A percentile compares a stretch with the other conserved stretches of the same genome.
phyloP scores from a whole-genome alignment of 2,797 vertebrate genomes.

The Furcifer pardalis region DNA sequence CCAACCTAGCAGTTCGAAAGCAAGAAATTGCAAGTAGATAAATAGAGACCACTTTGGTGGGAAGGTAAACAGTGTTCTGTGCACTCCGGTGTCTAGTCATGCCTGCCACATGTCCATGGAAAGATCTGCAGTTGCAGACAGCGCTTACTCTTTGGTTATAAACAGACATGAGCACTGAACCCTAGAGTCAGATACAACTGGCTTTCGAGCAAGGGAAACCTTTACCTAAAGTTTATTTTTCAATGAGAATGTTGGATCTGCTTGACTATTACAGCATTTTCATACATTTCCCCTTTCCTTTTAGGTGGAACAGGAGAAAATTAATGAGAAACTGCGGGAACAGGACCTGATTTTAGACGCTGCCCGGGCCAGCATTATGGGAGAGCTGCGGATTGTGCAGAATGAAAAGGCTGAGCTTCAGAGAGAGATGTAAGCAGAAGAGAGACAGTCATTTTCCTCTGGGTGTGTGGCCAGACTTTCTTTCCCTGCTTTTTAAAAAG shows the following conservation, averaged over 20 bases:
- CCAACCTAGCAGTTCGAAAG: too few species aligned
- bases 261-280: not conserved
- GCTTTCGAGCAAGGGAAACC: too few species aligned
- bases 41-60: too few species aligned
- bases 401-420: conserved; percentile 71
- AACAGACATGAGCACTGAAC: too few species aligned
- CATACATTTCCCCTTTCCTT: not conserved
- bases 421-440: conserved; percentile 75
- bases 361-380: conserved; percentile 66
- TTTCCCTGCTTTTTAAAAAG: not conserved
- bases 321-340: conserved; percentile 72
- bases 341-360: conserved; percentile 73
- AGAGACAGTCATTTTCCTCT: conserved; percentile 21
- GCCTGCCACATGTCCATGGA: too few species aligned
- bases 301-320: conserved; percentile 73
- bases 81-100: too few species aligned
- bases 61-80: too few species aligned
- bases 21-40: too few species aligned
- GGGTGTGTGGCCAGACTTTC: not conserved
- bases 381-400: conserved; percentile 69
- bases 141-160: too few species aligned
- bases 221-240: too few species aligned
- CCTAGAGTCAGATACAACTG: too few species aligned
- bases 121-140: too few species aligned
- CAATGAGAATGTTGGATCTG: not conserved